Base-by-base conservation (phyloP, 2,888 invertebrate species). In the Cephus spinipes region DNA sequence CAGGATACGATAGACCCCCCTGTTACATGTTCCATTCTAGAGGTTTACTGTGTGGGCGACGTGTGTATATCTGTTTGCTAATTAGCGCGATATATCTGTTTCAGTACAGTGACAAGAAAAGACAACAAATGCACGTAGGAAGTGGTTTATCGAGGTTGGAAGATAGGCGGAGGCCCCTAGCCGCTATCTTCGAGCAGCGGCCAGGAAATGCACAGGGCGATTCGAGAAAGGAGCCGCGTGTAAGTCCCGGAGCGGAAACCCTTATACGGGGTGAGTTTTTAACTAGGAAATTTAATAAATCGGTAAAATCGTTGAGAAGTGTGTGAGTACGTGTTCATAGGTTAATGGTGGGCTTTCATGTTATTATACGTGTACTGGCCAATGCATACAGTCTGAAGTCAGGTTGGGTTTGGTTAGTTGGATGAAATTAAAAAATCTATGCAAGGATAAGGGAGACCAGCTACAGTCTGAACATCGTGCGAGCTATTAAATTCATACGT, bases 61-160 rank as follows among this genome's bases (percentile, higher is more conserved):
- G 32, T 68, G 80, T 74, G 82, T 85, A 82, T 83, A 84, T 85
- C 86, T 80, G 79, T 74, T 77, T 79, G 81, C 81, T 85, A 86
- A 86, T 82, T 86, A 86, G 82, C 79, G 81, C 82, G 84, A 85
- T 84, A 84, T 55, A 23, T 55, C 23, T 23, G 55, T 55, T 55
- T 55, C 80, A 55, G 75, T 77, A 73, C 79, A 74, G 80, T 77
- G 85, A 85, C 85, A 83, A 85, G 84, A 84, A 85, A 81, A 82
- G 82, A 83, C 81, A 80, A 84, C 83, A 81, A 55, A 83, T 85
- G 83, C 83, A 86, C 85, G 86, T 87, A 86, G 87, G 88, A 88
- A 88, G 84, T 85, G 84, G 83, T 83, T 87, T 86, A 82, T 85
- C 84, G 83, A 81, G 82, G 81, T 76, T 76, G 76, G 79, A 73